Base-by-base conservation (phyloP, 2,797 vertebrate species). In the Etheostoma perlongum region DNA sequence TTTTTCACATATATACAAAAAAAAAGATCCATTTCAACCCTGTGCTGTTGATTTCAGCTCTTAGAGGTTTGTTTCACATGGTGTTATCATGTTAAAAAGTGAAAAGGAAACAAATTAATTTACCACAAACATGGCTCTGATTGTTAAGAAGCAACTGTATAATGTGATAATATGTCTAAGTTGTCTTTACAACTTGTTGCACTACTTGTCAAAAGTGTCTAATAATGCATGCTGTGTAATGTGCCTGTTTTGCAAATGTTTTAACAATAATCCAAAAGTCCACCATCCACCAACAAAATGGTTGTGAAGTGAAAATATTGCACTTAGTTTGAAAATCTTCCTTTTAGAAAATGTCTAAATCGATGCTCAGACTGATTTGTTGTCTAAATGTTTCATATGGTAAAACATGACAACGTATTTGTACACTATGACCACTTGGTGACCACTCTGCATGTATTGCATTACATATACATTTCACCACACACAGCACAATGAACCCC, bases 381-480 rank as follows among this genome's bases (percentile, higher is more conserved):
- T 23, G 47, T 58, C 33, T 6, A 59, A 64, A 68, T 27, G 36
- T 72, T 79, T 23, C 42, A 66, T 60, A 15, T 25, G 27, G 15
- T 27, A 3, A 14, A 46, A 48, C 44, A 18, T 49, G 33, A 48
- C 58, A 78, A 72, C 48, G 19, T 6, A 54, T 67, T 62, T 81
- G 18, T 16, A 51, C 46, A 59, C 25, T 58, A 23, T 51, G 51
- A 67, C 54, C 36, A 11, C 36, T 3, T 10, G 53, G 63, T 36
- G 36, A 36, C 9, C 36, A 36, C 33, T 19, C 27, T 72, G 42
- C 14, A 4, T 64, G 30, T 66, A 66, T 74, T 83, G 49, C 69
- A 36, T 84, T 75, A 51, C 70, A 68, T 58, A 14, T 58, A 33
- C 25, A 67, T 75, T 46, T 72, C 19, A 67, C 51, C 66, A 40